A percentile compares a stretch with the other conserved stretches of the same genome.
phyloP scores from a whole-genome alignment of 2,113 vertebrate genomes.

The Dendropsophus ebraccatus region DNA sequence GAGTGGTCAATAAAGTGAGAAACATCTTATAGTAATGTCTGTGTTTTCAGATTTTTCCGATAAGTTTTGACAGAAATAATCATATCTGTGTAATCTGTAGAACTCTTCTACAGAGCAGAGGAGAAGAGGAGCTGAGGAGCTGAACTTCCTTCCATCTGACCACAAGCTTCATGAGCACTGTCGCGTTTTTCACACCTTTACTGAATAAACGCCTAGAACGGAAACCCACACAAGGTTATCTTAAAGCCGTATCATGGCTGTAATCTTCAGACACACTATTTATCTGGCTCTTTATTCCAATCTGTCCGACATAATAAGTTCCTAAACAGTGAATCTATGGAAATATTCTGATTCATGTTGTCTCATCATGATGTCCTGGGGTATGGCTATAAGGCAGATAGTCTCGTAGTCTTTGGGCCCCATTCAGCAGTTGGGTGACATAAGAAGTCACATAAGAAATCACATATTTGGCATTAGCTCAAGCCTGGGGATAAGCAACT shows the following conservation, averaged over 20 bases:
- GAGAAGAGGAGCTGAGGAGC: background rate
- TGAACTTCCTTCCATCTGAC: slow-evolving; percentile 2
- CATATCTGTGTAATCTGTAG: background rate
- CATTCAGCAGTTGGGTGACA: too few relatives aligned
- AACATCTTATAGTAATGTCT: background rate
- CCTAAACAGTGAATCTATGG: background rate
- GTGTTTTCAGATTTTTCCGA: background rate
- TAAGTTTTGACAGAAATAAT: background rate
- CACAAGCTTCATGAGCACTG: background rate
- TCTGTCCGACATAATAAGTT: background rate
- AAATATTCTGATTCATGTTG: background rate
- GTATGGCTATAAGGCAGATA: too few relatives aligned
- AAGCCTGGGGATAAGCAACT: too few relatives aligned
- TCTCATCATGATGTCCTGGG: too few relatives aligned
- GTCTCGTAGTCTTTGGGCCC: too few relatives aligned
- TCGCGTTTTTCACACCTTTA: slow-evolving; percentile 23
- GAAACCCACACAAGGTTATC: background rate
- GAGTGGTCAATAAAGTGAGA: background rate
- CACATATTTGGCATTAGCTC: too few relatives aligned
- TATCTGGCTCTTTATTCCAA: background rate
- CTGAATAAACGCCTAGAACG: background rate
- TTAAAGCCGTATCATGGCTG: background rate
- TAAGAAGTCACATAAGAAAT: too few relatives aligned
- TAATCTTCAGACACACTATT: background rate
- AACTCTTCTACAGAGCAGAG: background rate